Conservation (phyloP, 2,797 vertebrate species). For the Staurois parvus region DNA sequence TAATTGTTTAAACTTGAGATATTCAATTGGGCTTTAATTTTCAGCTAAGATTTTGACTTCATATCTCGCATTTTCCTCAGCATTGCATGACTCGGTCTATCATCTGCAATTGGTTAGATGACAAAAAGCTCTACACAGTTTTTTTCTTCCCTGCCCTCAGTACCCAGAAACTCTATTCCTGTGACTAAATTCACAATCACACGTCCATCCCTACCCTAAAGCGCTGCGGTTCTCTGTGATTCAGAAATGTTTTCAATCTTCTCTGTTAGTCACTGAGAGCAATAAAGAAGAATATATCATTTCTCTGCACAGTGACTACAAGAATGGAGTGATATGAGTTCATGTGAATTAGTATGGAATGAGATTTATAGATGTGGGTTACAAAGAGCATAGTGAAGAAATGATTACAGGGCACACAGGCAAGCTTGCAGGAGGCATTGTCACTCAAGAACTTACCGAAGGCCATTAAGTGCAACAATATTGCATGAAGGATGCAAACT, state of each 20-base stretch:
- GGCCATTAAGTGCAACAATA: not conserved
- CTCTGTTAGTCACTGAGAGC: not conserved
- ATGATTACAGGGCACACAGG: not conserved
- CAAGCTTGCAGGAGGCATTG: not conserved
- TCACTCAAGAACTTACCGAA: not conserved
- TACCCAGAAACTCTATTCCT: not conserved
- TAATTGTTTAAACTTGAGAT: too few relatives aligned
- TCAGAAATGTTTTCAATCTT: not conserved
- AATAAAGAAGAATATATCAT: not conserved
- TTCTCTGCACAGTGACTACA: not conserved
- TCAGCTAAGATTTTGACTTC: too few relatives aligned
- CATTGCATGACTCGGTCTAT: too few relatives aligned
- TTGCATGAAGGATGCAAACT: not conserved
- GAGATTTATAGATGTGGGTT: not conserved
- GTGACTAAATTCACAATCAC: not conserved
- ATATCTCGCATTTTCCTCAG: too few relatives aligned
- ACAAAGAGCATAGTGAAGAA: not conserved
- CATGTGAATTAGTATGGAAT: not conserved
- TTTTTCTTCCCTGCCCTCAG: too few relatives aligned
- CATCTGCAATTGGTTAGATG: not conserved
- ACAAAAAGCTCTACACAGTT: not conserved
- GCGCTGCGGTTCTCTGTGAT: slow-evolving; percentile 16
- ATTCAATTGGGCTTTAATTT: too few relatives aligned
- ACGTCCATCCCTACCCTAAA: not conserved
- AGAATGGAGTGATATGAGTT: not conserved